These are phyloP conservation scores for Antedon bifida DNA, from an alignment of 35 echinoderm and acorn worm genomes.

Conservation along the genomic window DNA sequence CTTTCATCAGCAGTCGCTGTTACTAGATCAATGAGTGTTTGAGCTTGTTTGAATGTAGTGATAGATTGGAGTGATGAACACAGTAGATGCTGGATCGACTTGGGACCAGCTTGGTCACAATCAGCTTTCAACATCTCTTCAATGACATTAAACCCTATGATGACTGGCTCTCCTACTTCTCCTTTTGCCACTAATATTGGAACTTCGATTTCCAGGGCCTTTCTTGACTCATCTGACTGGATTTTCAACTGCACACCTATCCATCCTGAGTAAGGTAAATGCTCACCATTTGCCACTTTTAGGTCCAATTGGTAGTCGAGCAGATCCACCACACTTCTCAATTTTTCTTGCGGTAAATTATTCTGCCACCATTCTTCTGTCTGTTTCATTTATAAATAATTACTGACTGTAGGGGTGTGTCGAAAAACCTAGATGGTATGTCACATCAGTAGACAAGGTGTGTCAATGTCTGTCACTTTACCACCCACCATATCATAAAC, in stretches of 20 bases:
- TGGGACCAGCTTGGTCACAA: background rate
- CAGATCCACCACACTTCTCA: constrained; percentile 22
- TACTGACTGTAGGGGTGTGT: no score
- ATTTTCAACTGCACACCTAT: constrained; percentile 3
- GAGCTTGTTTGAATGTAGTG: background rate
- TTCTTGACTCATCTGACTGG: background rate
- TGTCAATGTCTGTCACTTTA: no score
- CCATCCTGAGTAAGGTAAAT: constrained; percentile 43
- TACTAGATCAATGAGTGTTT: background rate
- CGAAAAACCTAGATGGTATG: no score
- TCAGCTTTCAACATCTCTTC: background rate
- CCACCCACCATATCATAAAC: no score
- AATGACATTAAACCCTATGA: background rate
- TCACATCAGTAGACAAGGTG: no score
- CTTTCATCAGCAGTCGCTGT: background rate
- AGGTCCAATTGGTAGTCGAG: constrained; percentile 21
- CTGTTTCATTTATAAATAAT: no score
- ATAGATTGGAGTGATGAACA: background rate
- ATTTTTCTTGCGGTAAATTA: constrained; percentile 11
- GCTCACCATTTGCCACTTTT: constrained; percentile 41
- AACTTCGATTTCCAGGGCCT: background rate
- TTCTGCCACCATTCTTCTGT: constrained; percentile 19
- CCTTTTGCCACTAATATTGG: background rate
- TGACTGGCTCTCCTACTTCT: background rate
- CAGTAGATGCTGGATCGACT: background rate